A percentile compares a stretch with the other conserved stretches of the same genome.
Evolutionary conservation across 2,888 invertebrate genomes (phyloP).

Genomic region (Lumbricus terrestris): DNA sequence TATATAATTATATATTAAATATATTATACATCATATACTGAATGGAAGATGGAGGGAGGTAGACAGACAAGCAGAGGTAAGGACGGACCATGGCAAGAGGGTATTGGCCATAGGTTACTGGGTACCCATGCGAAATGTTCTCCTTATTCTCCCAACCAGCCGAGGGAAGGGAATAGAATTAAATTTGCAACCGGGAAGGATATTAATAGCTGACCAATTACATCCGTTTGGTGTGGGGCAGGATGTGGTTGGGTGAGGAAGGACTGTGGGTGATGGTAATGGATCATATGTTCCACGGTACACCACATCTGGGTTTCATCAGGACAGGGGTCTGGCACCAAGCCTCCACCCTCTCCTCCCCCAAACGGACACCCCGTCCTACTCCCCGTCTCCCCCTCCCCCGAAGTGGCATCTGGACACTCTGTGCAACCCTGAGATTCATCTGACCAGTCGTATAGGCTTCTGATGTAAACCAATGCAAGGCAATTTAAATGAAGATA

Average conservation of each 20-base stretch:
- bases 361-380: no score
- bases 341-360: neutral
- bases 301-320: neutral
- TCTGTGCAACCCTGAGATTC: neutral
- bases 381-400: neutral
- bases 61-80: neutral
- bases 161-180: neutral
- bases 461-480: neutral
- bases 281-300: neutral
- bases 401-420: neutral
- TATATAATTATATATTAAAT: neutral
- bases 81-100: neutral
- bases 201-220: neutral
- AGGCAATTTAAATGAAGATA: neutral
- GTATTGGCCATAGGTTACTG: neutral
- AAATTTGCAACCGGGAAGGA: neutral
- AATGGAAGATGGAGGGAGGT: neutral
- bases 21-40: neutral
- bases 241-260: neutral
- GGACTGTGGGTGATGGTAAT: neutral
- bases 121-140: neutral
- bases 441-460: neutral
- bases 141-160: neutral
- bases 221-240: neutral
- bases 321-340: neutral